These are phyloP conservation scores for Ammospiza nelsoni DNA, from an alignment of 2,113 vertebrate genomes.

Conservation along the genomic window DNA sequence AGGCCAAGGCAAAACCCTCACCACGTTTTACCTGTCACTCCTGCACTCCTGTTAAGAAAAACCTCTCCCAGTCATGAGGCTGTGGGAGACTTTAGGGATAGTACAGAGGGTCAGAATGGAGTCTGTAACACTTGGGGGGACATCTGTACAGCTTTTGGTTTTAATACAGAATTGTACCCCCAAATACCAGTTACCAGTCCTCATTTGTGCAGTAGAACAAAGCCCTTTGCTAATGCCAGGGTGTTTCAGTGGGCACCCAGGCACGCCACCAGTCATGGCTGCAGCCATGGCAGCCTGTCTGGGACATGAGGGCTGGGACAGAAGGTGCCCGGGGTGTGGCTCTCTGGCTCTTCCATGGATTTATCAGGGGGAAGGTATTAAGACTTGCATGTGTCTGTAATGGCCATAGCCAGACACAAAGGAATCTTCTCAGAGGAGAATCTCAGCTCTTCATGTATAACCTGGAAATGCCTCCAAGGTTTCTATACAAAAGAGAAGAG, in stretches of 20 bases:
- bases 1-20: not conserved
- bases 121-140: not conserved
- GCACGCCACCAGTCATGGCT: not conserved
- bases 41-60: not conserved
- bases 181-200: not conserved
- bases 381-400: slow-evolving; percentile 39
- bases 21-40: rapidly evolving
- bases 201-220: not conserved
- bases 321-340: too few relatives aligned
- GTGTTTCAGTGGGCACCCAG: rapidly evolving
- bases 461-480: not conserved
- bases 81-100: not conserved
- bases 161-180: not conserved
- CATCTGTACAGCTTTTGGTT: not conserved
- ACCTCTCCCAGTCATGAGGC: not conserved
- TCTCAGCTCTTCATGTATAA: not conserved
- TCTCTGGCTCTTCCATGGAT: not conserved
- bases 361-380: slow-evolving; percentile 25
- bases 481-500: not conserved
- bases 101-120: not conserved
- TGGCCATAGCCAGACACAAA: not conserved
- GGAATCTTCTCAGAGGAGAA: not conserved
- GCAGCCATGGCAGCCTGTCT: not conserved
- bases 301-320: not conserved
- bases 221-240: rapidly evolving